These are phyloP conservation scores for Limanda limanda DNA, from an alignment of 2,113 vertebrate genomes.

Conservation along the genomic window DNA sequence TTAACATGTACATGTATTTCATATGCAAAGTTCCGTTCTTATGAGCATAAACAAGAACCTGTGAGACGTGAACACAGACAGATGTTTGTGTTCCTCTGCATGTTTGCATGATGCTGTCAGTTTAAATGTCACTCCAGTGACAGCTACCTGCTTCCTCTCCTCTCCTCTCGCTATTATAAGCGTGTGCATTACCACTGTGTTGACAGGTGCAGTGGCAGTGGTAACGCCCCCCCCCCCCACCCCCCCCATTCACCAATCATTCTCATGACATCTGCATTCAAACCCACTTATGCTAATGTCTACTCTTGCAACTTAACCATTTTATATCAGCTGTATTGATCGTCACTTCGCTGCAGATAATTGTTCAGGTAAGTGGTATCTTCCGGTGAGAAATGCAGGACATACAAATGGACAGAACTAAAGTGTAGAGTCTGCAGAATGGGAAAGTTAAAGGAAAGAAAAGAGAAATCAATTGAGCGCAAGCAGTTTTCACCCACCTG, in stretches of 20 bases:
- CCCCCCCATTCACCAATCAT: slow-evolving; percentile 52
- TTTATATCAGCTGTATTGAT: slow-evolving; percentile 78
- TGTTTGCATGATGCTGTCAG: too few relatives aligned
- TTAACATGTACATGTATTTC: too few relatives aligned
- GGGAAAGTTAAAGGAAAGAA: slow-evolving; percentile 44
- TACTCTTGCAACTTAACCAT: slow-evolving; percentile 67
- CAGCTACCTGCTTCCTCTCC: too few relatives aligned
- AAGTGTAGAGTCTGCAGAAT: slow-evolving; percentile 77
- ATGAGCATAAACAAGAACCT: too few relatives aligned
- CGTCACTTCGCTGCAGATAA: slow-evolving; percentile 68
- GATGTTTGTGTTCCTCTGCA: too few relatives aligned
- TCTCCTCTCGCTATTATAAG: too few relatives aligned
- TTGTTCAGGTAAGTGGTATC: slow-evolving; percentile 74
- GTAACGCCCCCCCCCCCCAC: slow-evolving; percentile 28
- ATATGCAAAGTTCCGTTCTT: too few relatives aligned
- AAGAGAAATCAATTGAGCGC: slow-evolving; percentile 71
- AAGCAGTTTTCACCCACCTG: slow-evolving; percentile 71
- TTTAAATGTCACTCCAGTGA: too few relatives aligned
- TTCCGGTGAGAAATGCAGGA: slow-evolving; percentile 58
- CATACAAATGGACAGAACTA: slow-evolving; percentile 60
- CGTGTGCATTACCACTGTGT: neutral
- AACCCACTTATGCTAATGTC: slow-evolving; percentile 75
- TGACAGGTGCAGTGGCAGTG: slow-evolving; percentile 54
- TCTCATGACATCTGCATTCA: slow-evolving; percentile 57
- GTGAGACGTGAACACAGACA: too few relatives aligned